Base-by-base conservation (phyloP, 2,113 vertebrate species). In the Microcebus griseorufus region DNA sequence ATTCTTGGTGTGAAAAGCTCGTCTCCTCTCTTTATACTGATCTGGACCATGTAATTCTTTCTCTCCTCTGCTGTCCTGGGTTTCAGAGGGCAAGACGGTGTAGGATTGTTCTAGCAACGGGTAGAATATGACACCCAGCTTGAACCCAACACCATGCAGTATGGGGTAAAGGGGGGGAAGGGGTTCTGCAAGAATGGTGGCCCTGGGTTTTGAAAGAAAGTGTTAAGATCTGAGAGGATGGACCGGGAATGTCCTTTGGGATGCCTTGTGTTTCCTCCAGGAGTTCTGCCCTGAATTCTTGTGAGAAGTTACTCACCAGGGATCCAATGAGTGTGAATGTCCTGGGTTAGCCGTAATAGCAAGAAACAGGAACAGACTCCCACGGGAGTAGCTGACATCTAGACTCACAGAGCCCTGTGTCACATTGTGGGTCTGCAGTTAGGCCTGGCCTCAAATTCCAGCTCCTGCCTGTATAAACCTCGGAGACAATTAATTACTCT, bases 101-200 rank as follows among this genome's bases (percentile, higher is more conserved):
- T 20, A 39, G 34, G 67, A 23, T 17, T 25, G 0, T 9, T 9
- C 6, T n/a, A 5, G 37, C 39, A 80, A 1, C 0, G 9, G 25
- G 18, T 23, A 0, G 5, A 22, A 48, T 1, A n/a, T 4, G 13
- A 67, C 45, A 51, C 6, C 25, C 9, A 78, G 23, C 48, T n/a
- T 53, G 45, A 39, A 53, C 9, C 7, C 17, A 9, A 20, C 34
- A 39, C 55, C 53, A 27, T 20, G 39, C 62, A 8, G 18, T 11
- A 3, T 9, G 3, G 37, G 76, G 34, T 6, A 39, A 53, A 92
- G 60, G 29, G 9, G 20, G 42, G 6, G 6, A 3, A 37, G 37
- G 32, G 39, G 39, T 39, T 42, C 11, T 88, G 51, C 55, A 25
- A 79, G 27, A 29, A 6, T 53, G 65, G 27, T 18, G 5, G 12